Conservation (phyloP, 2,888 invertebrate genomes). For the Ophion costatus region DNA sequence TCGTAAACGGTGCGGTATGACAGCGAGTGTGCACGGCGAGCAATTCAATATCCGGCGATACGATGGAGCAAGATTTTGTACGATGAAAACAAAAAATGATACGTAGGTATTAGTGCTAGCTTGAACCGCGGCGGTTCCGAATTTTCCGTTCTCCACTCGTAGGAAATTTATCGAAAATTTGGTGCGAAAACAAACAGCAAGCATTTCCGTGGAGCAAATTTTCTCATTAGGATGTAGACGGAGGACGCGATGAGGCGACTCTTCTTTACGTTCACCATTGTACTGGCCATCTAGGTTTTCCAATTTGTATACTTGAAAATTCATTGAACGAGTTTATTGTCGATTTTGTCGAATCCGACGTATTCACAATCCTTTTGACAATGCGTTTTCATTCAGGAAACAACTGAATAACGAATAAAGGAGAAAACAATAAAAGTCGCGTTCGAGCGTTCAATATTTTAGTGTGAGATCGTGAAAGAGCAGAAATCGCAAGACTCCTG, state of each 20-base stretch:
- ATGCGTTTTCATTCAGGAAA: slow-evolving; percentile 8
- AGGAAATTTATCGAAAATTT: not conserved
- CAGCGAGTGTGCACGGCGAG: slow-evolving; percentile 37
- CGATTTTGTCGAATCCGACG: slow-evolving; percentile 13
- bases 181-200: not conserved
- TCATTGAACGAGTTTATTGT: slow-evolving; percentile 21
- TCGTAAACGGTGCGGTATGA: slow-evolving; percentile 26
- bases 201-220: not conserved
- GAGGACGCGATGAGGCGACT: not conserved
- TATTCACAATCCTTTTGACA: slow-evolving; percentile 20
- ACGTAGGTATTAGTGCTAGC: slow-evolving; percentile 64
- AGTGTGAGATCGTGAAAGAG: slow-evolving; percentile 20
- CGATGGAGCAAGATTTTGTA: slow-evolving; percentile 68
- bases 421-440: slow-evolving; percentile 20
- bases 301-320: slow-evolving; percentile 30
- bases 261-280: slow-evolving; percentile 10
- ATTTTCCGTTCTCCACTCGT: slow-evolving; percentile 28
- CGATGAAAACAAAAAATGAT: slow-evolving; percentile 61
- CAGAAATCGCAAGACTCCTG: slow-evolving; percentile 5
- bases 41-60: slow-evolving; percentile 45
- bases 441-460: slow-evolving; percentile 23
- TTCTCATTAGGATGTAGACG: slow-evolving; percentile 12
- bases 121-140: slow-evolving; percentile 44
- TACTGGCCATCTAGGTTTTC: slow-evolving; percentile 18
- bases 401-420: not conserved